A percentile compares a stretch with the other conserved stretches of the same genome.
Conservation (phyloP, 1,140 invertebrate species). For the Archivesica marissinica region DNA sequence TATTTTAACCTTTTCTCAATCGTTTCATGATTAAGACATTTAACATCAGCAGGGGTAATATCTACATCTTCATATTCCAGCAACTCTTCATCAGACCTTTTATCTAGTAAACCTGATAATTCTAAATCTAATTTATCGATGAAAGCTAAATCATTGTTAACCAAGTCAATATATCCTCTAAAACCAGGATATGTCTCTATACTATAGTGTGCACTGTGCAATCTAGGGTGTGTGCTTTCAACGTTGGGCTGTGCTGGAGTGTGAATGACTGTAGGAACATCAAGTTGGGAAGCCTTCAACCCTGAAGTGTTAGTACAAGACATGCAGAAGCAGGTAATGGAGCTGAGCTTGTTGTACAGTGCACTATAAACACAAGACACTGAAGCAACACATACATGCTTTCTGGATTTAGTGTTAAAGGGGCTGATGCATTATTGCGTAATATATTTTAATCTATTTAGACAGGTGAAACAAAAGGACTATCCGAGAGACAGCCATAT, state of each 20-base stretch:
- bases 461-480: neutral
- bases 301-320: conserved; percentile 29
- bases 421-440: no score
- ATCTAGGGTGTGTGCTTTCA: neutral
- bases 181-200: conserved; percentile 15
- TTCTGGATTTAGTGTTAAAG: no score
- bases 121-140: neutral
- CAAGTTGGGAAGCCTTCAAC: neutral
- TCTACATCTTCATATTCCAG: conserved; percentile 62
- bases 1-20: neutral
- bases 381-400: no score
- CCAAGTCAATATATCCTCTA: conserved; percentile 16
- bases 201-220: neutral
- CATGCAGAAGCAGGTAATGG: neutral
- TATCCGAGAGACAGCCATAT: no score
- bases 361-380: neutral
- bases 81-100: conserved; percentile 39
- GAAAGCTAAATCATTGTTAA: conserved; percentile 8
- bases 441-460: no score
- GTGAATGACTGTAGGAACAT: neutral
- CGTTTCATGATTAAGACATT: neutral
- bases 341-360: neutral
- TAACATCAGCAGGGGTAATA: conserved; percentile 6
- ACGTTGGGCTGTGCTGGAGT: neutral
- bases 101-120: conserved; percentile 9